Conservation (phyloP, 1,140 invertebrate species). For the Cataglyphis hispanica region DNA sequence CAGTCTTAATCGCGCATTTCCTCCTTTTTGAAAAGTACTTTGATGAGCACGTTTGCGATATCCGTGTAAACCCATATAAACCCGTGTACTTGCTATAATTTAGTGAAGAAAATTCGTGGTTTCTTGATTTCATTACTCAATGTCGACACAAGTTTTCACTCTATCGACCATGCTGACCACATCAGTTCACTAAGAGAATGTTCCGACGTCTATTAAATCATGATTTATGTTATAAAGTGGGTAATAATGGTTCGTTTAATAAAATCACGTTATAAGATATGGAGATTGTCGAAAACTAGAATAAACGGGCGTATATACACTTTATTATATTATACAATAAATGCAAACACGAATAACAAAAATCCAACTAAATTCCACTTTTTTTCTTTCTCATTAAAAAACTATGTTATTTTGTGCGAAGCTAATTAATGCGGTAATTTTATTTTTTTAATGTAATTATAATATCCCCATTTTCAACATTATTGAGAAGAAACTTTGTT, state of each 20-base stretch:
- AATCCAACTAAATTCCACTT: neutral
- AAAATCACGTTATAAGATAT: neutral
- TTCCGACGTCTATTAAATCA: neutral
- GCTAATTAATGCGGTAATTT: slow-evolving; percentile 1
- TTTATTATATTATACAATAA: neutral
- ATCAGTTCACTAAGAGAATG: neutral
- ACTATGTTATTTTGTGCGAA: neutral
- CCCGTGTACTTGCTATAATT: slow-evolving; percentile 2
- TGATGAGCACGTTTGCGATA: neutral
- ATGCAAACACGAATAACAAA: neutral
- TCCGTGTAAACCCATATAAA: neutral
- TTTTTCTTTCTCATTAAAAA: neutral
- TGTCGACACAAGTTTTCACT: slow-evolving; percentile 23
- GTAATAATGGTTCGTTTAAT: too few relatives aligned
- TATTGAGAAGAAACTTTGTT: neutral
- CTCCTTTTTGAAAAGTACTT: neutral
- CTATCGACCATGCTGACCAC: slow-evolving; percentile 6
- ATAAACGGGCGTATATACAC: neutral
- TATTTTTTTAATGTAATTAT: neutral
- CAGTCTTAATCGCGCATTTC: slow-evolving; percentile 9
- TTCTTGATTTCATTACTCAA: slow-evolving; percentile 37
- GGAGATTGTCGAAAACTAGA: neutral
- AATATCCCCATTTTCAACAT: neutral
- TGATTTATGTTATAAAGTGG: neutral
- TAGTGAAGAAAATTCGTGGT: neutral